Evolutionary conservation across 2,888 invertebrate genomes (phyloP), one percentile per base, ranked within the genome.

Genomic region (Synergus itoensis): DNA sequence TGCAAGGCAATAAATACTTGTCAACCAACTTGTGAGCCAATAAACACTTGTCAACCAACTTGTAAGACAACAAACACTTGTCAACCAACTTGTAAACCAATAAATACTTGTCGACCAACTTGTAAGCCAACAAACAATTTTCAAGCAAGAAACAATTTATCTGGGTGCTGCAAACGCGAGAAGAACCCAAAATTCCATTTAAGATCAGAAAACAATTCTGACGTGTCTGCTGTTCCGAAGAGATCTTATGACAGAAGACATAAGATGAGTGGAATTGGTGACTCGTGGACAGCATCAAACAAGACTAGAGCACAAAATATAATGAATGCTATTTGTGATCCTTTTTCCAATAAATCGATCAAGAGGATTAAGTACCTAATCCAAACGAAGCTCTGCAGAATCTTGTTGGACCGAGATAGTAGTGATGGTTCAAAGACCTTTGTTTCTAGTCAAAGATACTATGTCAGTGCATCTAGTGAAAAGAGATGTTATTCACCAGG

Each of bases 341-440:
- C 83, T 45, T 81, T 87, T 78, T 84, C 84, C 41, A 4, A 78
- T 21, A 76, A 81, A 57, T 86, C 88, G 1, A 60, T 88, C 64
- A 83, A 84, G 16, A 81, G 84, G 76, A 82, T 90, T 60, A 88
- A 84, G 45, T 80, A 83, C 41, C 36, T 89, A 73, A 86, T 90
- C 11, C 84, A 85, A 62, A 82, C 78, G 60, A 89, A 88, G 41
- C 76, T 89, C 0, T 81, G 82, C 8, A 82, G 79, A 76, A 78
- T 86, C 16, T 75, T 88, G 16, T 65, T 86, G 60, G 84, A 81
- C n/a, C 79, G 41, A n/a, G 60, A 76, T 4, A 28, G 14, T 9
- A 69, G 16, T 45, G n/a, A n/a, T 8, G 45, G 69, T 69, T 69
- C 69, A 28, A 69, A 84, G 76, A 85, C 79, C 12, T 84, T 78